Base-by-base conservation (phyloP, 2,113 vertebrate species). In the Picathartes gymnocephalus region DNA sequence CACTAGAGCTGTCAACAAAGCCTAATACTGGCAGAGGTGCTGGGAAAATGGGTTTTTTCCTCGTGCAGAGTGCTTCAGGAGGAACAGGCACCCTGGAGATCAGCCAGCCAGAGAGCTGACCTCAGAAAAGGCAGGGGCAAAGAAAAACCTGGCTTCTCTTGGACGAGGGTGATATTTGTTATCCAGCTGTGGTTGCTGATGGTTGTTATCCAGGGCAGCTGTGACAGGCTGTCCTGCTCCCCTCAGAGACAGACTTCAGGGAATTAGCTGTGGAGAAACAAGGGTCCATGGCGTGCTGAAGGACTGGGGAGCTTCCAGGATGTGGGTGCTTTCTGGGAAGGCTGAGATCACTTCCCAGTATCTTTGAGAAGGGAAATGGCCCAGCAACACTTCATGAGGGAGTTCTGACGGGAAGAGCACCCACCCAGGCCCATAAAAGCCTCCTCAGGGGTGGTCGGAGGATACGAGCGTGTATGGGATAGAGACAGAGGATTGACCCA, bases 401-500 rank as follows among this genome's bases (percentile, higher is more conserved):
- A 66, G 9, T 54, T 78, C 18, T 4, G 16, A 6, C 2, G 0
- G 24, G 7, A 72, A 33, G 9, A 42, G 2, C 2, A 14, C 12
- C 22, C 33, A 9, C 28, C 27, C 0, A 3, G 4, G 10, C 2
- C 10, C 15, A 2, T 12, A 22, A 45, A 65, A 20, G 10, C 8
- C 15, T 50, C 20, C 35, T 68, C 15, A 57, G 40, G 25, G 1
- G 0, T 11, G 12, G 3, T 27, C 20, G 60, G 30, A 44, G 30
- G n/a, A 13, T 30, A n/a, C 0, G 0, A 79, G 6, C 1, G 0
- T 0, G 0, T 25, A 2, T 10, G 21, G 15, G 11, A 25, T 17
- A 7, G 0, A 53, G 15, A 13, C 11, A 33, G 11, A 91, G 28
- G 23, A 73, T 39, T 0, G 1, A 61, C 37, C 9, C 11, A 15